Evolutionary conservation across 2,888 invertebrate species (phyloP).

Genomic region (Empis stercorea): DNA sequence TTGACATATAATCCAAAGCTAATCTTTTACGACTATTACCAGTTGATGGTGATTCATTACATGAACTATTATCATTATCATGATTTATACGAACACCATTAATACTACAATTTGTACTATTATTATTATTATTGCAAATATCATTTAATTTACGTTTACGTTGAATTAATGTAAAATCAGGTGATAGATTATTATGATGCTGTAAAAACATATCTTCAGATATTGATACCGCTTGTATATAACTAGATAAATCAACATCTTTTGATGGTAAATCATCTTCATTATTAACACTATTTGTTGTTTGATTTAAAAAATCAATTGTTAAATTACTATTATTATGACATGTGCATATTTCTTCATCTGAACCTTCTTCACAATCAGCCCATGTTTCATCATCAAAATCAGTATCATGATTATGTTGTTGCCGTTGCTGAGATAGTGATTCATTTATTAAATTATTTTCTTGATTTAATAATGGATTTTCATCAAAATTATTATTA

Average conservation of each 20-base stretch:
- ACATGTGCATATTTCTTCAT: slow-evolving; percentile 36
- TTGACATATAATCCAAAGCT: slow-evolving; percentile 32
- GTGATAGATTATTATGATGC: slow-evolving; percentile 10
- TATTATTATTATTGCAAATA: slow-evolving; percentile 23
- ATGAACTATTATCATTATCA: neutral
- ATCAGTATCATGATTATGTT: slow-evolving; percentile 15
- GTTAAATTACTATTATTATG: slow-evolving; percentile 21
- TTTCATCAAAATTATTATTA: too few species aligned
- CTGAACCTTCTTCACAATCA: slow-evolving; percentile 34
- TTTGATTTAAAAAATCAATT: neutral
- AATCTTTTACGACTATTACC: slow-evolving; percentile 32
- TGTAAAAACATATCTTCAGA: slow-evolving; percentile 19
- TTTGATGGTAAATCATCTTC: slow-evolving; percentile 17
- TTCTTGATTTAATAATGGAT: too few species aligned
- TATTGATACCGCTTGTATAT: slow-evolving; percentile 25
- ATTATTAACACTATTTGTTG: neutral
- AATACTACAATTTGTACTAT: slow-evolving; percentile 16
- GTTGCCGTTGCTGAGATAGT: too few species aligned
- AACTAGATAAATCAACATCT: slow-evolving; percentile 26
- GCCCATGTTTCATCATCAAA: slow-evolving; percentile 30
- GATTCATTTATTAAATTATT: too few species aligned
- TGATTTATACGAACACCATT: slow-evolving; percentile 12
- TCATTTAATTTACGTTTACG: slow-evolving; percentile 35
- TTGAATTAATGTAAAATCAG: slow-evolving; percentile 17
- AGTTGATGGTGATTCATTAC: slow-evolving; percentile 8